Evolutionary conservation across 2,888 invertebrate genomes (phyloP), one percentile per base, ranked within the genome.

Genomic region (Phengaris arion): DNA sequence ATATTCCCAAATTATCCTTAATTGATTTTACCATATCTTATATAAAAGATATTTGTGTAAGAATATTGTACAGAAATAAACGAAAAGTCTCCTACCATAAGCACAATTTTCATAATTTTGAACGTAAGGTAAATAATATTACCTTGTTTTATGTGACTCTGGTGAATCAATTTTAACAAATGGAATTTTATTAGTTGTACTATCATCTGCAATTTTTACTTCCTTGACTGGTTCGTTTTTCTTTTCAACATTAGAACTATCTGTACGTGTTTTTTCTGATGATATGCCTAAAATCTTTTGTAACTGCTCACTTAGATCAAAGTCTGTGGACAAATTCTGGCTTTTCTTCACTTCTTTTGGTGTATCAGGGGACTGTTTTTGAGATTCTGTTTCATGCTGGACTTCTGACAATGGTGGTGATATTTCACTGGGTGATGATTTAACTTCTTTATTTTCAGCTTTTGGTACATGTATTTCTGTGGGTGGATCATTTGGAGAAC

Each of bases 161-260:
- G 94, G 94, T 0, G 94, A 94, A 79, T 94, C 94, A 70, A 94
- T 94, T 82, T 94, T 94, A 12, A 94, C 94, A 2, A 92, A 89
- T 0, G 94, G 94, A 68, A 94, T 85, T 80, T 90, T 92, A 76
- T 83, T 86, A 0, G 83, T 80, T 1, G 80, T 77, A 77, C 79
- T 81, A 0, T 93, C 92, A 22, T 93, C 93, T 2, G 87, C 83
- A 54, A 92, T 89, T 81, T 93, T 93, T 1, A 92, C 90, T 79
- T 92, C 93, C 74, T 91, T 92, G 0, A 78, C 83, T 0, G 86
- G 85, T 57, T 94, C 94, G 70, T 79, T 82, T 79, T 91, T 91
- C 79, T 89, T 89, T 77, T 94, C 94, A 0, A 79, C 81, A 79
- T 79, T 86, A 22, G 83, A 79, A 1, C 80, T 80, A 8, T 91